Evolutionary conservation across 2,888 invertebrate genomes (phyloP), one percentile per base, ranked within the genome.

Genomic region (Ophioninae sp.): DNA sequence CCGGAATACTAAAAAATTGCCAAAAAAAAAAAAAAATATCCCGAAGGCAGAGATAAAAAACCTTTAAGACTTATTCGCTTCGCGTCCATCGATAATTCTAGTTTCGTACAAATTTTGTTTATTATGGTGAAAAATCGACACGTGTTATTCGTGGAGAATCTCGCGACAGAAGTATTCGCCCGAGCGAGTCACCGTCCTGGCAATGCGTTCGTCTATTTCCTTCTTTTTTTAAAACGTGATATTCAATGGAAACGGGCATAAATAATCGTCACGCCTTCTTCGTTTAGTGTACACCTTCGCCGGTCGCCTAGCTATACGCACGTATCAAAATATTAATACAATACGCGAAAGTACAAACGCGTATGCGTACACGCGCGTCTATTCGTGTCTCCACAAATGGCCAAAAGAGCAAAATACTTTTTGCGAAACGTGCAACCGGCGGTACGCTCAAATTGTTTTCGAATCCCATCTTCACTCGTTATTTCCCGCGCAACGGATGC

Each of bases 261-360:
- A 72, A 68, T 50, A 13, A 62, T 74, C 21, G 44, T 79, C 61
- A 56, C 56, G 13, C 67, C 77, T 50, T 56, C 56, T 67, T 72
- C 64, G 61, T 50, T 73, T 64, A 69, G 73, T 83, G 65, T 83
- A 70, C 57, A 72, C 37, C 69, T 84, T 78, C 73, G 76, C 79
- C 76, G 72, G 77, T 85, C 78, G 84, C 82, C 86, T 86, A 85
- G 59, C 85, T 85, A 85, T 81, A 85, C 79, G 79, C 85, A 85
- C 84, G 86, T 87, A 87, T 87, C 85, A 87, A 87, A 87, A 87
- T 85, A 81, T 85, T 84, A 86, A 80, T 83, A 85, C 79, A 79
- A 85, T 83, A 78, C 67, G 64, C 64, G 62, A 50, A 73, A 57
- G 64, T 74, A 57, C 57, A 57, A 50, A 73, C 64, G 64, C 69